A percentile compares a stretch with the other conserved stretches of the same genome.
Conservation (phyloP, 2,113 vertebrate genomes). For the Talpa occidentalis region DNA sequence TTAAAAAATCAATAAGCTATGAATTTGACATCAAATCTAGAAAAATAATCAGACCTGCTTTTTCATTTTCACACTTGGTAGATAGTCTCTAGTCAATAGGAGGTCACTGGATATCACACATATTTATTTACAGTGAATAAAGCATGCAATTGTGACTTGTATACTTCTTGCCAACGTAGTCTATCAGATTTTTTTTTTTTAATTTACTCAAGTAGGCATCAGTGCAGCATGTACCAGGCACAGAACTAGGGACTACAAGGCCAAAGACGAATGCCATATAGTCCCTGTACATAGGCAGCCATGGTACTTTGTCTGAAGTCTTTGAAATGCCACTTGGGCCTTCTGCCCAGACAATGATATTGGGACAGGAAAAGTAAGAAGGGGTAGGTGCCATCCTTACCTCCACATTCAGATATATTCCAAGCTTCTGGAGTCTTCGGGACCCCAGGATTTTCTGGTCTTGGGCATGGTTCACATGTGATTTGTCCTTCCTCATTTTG, state of each 20-base stretch:
- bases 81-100: background rate
- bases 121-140: background rate
- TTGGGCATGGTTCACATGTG: constrained; percentile 89
- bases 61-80: background rate
- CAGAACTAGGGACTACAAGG: background rate
- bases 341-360: background rate
- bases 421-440: constrained; percentile 86
- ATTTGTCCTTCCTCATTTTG: constrained; percentile 92
- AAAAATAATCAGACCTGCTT: background rate
- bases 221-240: background rate
- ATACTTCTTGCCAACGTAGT: background rate
- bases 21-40: constrained; percentile 28
- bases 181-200: background rate
- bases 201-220: background rate
- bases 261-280: background rate
- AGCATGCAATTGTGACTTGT: background rate
- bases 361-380: background rate
- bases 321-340: background rate
- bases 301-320: background rate
- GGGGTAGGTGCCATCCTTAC: constrained; percentile 78
- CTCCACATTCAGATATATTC: constrained; percentile 91
- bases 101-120: background rate
- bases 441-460: constrained; percentile 85
- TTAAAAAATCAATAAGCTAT: background rate
- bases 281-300: background rate